These are phyloP conservation scores for Coptotermes formosanus DNA, from an alignment of 1,140 invertebrate genomes.

Conservation along the genomic window DNA sequence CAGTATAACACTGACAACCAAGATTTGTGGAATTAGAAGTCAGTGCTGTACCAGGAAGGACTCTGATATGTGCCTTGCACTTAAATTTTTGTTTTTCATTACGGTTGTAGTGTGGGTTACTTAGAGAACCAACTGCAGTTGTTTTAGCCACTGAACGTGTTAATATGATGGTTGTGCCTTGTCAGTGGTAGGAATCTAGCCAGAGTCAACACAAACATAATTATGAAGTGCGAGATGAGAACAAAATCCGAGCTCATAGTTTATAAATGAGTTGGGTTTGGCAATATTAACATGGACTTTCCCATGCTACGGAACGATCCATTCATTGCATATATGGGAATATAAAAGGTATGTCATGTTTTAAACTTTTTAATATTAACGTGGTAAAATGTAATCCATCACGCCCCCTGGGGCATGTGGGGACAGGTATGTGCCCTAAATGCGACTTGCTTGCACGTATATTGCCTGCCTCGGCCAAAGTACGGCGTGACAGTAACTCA, in stretches of 20 bases:
- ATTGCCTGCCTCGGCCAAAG: not conserved
- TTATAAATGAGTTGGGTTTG: not conserved
- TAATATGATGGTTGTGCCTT: too few relatives aligned
- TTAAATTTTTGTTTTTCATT: too few relatives aligned
- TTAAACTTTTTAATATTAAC: constrained; percentile 1
- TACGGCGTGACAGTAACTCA: not conserved
- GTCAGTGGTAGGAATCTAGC: not conserved
- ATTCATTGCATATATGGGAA: not conserved
- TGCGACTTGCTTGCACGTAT: not conserved
- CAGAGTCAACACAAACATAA: not conserved
- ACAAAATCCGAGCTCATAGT: not conserved
- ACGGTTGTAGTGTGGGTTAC: too few relatives aligned
- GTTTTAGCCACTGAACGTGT: too few relatives aligned
- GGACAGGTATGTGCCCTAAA: constrained; percentile 17
- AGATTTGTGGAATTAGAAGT: too few relatives aligned
- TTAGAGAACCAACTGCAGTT: too few relatives aligned
- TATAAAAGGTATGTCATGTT: constrained; percentile 8
- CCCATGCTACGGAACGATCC: not conserved
- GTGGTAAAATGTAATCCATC: constrained; percentile 19
- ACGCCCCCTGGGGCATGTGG: constrained; percentile 3
- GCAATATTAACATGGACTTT: not conserved
- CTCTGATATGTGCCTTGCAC: too few relatives aligned
- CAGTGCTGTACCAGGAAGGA: too few relatives aligned
- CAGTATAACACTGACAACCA: too few relatives aligned
- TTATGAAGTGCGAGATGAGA: not conserved